These are phyloP conservation scores for Sycophila texana DNA, from an alignment of 2,888 invertebrate genomes.

Conservation along the genomic window DNA sequence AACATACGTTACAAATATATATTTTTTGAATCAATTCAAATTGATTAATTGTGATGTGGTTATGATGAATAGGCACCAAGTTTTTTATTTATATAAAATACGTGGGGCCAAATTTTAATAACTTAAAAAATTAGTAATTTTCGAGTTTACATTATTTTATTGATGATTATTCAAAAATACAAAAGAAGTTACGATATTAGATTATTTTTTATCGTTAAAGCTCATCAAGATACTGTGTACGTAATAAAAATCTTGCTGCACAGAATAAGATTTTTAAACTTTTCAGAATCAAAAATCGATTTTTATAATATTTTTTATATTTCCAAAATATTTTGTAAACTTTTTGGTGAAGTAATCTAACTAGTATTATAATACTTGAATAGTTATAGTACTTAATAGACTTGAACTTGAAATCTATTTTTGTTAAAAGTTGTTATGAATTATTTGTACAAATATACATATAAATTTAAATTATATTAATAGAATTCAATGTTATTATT, in stretches of 20 bases:
- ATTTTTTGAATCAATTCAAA: neutral
- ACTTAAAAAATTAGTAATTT: slow-evolving; percentile 18
- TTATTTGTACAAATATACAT: slow-evolving; percentile 53
- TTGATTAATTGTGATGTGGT: too few species aligned
- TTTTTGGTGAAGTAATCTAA: too few species aligned
- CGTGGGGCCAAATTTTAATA: neutral
- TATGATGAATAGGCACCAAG: neutral
- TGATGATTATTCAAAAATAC: slow-evolving; percentile 27
- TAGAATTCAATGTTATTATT: slow-evolving; percentile 46
- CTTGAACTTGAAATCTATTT: slow-evolving; percentile 37
- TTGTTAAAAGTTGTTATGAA: slow-evolving; percentile 51
- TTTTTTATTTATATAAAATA: neutral
- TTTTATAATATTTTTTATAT: slow-evolving; percentile 6
- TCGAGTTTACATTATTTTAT: slow-evolving; percentile 23
- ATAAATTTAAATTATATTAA: slow-evolving; percentile 45
- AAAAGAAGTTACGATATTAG: slow-evolving; percentile 33
- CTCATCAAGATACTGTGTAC: slow-evolving; percentile 26
- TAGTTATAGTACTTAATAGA: neutral
- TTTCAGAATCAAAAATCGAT: slow-evolving; percentile 22
- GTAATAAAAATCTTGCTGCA: slow-evolving; percentile 44
- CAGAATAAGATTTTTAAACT: slow-evolving; percentile 28
- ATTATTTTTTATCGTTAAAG: slow-evolving; percentile 13
- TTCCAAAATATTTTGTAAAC: too few species aligned
- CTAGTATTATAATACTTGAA: too few species aligned
- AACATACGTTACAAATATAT: neutral